Conservation (phyloP, 2,888 invertebrate genomes). For the Philonicus albiceps region DNA sequence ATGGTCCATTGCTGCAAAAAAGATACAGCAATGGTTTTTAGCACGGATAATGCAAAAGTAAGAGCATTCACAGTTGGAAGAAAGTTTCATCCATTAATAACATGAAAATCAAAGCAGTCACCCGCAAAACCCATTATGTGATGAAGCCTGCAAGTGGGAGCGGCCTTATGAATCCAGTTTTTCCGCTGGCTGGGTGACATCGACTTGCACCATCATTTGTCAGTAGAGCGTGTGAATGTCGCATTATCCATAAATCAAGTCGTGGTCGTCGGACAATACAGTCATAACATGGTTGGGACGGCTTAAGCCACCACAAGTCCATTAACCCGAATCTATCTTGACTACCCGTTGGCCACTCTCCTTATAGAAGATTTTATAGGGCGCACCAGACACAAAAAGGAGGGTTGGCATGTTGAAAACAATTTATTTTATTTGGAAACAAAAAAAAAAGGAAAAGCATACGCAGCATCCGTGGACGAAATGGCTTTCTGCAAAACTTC, state of each 20-base stretch:
- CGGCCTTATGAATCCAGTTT: background rate
- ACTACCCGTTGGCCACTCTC: background rate
- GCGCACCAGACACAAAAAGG: background rate
- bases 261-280: background rate
- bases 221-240: background rate
- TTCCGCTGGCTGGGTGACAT: background rate
- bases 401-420: background rate
- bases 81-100: background rate
- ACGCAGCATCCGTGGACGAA: background rate
- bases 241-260: background rate
- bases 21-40: background rate
- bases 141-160: background rate
- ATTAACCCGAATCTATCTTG: background rate
- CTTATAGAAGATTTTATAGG: background rate
- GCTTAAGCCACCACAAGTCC: background rate
- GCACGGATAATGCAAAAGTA: background rate
- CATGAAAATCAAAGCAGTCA: background rate
- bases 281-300: background rate
- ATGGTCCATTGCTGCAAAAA: background rate
- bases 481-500: background rate
- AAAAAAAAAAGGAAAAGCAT: background rate
- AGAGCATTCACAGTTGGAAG: background rate
- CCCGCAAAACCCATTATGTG: background rate
- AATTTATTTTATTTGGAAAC: background rate
- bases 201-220: background rate